A percentile compares a stretch with the other conserved stretches of the same genome.
These are phyloP conservation scores for Sericinus montela DNA, from an alignment of 2,888 invertebrate species.

Conservation along the genomic window DNA sequence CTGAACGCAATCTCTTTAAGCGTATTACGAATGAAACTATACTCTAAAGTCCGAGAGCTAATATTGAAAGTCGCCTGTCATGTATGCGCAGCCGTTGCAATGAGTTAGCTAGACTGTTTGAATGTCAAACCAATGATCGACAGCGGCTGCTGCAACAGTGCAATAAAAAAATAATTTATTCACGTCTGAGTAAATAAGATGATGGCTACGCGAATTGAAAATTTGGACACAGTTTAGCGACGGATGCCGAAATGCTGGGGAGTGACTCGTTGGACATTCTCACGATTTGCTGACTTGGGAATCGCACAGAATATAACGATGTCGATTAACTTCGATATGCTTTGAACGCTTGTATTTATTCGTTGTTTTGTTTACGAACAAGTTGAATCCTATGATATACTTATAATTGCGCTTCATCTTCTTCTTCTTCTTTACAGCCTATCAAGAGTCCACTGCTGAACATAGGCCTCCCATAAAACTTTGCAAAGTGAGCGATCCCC, in stretches of 20 bases:
- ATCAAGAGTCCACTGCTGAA: too few relatives aligned
- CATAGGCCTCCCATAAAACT: too few relatives aligned
- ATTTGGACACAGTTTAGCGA: slow-evolving; percentile 34
- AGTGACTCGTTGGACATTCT: slow-evolving; percentile 22
- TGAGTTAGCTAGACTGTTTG: slow-evolving; percentile 73
- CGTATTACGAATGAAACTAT: slow-evolving; percentile 22
- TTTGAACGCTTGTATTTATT: too few relatives aligned
- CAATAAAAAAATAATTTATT: slow-evolving; percentile 77
- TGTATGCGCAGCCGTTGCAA: slow-evolving; percentile 46
- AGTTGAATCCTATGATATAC: too few relatives aligned
- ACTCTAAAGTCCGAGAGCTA: slow-evolving; percentile 27
- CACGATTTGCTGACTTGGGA: slow-evolving; percentile 31
- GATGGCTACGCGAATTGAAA: slow-evolving; percentile 51
- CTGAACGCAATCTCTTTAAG: slow-evolving; percentile 48
- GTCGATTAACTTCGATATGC: too few relatives aligned
- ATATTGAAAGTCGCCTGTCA: slow-evolving; percentile 33
- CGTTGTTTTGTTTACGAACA: too few relatives aligned
- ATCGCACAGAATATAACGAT: slow-evolving; percentile 21
- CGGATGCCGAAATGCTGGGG: slow-evolving; percentile 30
- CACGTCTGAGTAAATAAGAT: slow-evolving; percentile 69
- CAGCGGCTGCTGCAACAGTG: slow-evolving; percentile 59
- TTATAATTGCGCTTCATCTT: too few relatives aligned
- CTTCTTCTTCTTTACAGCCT: too few relatives aligned
- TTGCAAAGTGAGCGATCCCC: too few relatives aligned
- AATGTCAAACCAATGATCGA: slow-evolving; percentile 79